Base-by-base conservation (phyloP, 1,140 invertebrate species). In the Anastrepha ludens region DNA sequence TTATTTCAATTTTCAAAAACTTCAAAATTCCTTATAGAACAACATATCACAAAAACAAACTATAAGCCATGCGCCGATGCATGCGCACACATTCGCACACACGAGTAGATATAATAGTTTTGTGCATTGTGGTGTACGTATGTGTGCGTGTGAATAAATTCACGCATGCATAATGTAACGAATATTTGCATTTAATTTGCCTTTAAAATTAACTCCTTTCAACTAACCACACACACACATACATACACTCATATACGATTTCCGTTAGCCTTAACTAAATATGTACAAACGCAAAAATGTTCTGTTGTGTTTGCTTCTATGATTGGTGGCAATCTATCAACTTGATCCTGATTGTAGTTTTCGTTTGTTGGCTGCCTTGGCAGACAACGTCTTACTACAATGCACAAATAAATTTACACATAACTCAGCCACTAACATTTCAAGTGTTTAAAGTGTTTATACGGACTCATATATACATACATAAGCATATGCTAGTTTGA, bases 171-270 rank as follows among this genome's bases (percentile, higher is more conserved):
- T 74, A 47, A 74, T 41, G 15, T n/a, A 17, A 74, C 13, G 41
- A 47, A 74, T 74, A 74, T 74, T 74, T 74, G 67, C 67, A 74
- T 74, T 74, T 74, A 74, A 74, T 74, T 74, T 74, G 67, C 39
- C 67, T 74, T 74, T 44, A 74, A 74, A 74, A 74, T 74, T 74
- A 74, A 74, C 67, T 74, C 41, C 11, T 44, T 15, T 13, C 64
- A 39, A 29, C 64, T 67, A 11, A 41, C 67, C 44, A 74, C 41
- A 41, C 39, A 47, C 9, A 15, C 20, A 67, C 29, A 67, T 29
- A 39, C 17, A 62, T 62, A 62, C 50, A 55, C 50, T 6, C 6
- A 11, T 55, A 55, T 55, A 8, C 6, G 50, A 55, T 55, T 55
- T 11, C 67, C 44, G 67, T 5, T 39, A 47, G 67, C 41, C 41